Conservation (phyloP, 2,113 vertebrate species). For the Guaruba guarouba region DNA sequence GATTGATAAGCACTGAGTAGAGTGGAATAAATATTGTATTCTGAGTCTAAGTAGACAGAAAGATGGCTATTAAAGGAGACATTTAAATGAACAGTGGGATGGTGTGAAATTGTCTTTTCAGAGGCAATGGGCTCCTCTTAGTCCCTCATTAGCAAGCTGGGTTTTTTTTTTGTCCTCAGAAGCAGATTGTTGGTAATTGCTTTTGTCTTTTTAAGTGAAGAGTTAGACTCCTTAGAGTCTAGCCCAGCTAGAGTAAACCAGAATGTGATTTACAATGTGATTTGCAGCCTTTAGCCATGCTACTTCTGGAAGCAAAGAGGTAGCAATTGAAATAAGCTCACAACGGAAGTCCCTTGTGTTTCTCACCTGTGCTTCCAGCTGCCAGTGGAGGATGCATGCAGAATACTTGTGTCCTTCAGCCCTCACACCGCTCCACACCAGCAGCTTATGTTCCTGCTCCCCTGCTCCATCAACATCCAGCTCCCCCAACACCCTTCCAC, state of each 20-base stretch:
- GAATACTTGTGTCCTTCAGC: not conserved
- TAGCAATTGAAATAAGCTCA: not conserved
- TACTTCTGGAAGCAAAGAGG: not conserved
- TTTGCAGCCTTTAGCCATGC: not conserved
- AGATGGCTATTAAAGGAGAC: not conserved
- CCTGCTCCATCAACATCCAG: not conserved
- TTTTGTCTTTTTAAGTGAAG: conserved; percentile 17
- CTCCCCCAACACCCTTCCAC: not conserved
- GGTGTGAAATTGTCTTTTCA: not conserved
- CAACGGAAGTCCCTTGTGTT: not conserved
- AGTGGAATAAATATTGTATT: not conserved
- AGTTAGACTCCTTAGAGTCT: not conserved
- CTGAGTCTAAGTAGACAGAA: not conserved
- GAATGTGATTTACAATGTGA: not conserved
- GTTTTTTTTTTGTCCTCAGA: not conserved
- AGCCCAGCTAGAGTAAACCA: not conserved
- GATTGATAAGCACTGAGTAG: not conserved
- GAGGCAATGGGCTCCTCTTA: not conserved
- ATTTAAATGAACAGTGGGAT: not conserved
- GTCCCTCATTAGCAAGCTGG: not conserved
- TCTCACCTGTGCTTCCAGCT: conserved; percentile 15
- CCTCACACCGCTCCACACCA: not conserved
- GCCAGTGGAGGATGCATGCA: not conserved
- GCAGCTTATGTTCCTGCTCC: not conserved
- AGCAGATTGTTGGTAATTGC: not conserved